phyloP scores from a whole-genome alignment of 2,113 vertebrate species.

The Nibea coibor region DNA sequence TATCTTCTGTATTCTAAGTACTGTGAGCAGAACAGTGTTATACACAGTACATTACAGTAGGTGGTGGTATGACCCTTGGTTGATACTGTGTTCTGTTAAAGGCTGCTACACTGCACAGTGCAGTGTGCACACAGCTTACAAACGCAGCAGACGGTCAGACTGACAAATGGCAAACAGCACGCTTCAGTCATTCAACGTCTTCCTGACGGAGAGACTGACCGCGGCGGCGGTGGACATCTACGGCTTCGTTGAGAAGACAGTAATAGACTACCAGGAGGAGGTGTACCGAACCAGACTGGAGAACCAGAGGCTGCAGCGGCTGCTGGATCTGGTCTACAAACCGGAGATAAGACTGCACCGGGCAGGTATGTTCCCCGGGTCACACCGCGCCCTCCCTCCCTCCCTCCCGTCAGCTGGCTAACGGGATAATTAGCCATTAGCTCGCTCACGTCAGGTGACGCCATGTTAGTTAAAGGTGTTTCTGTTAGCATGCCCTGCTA shows the following conservation, averaged over 20 bases:
- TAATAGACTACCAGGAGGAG: slow-evolving; percentile 63
- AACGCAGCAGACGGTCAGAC: background rate
- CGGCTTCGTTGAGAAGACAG: slow-evolving; percentile 56
- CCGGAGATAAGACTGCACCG: slow-evolving; percentile 59
- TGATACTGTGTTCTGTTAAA: too few species aligned
- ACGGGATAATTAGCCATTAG: too few species aligned
- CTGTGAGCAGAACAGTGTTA: background rate
- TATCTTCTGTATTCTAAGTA: too few species aligned
- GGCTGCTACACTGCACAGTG: background rate
- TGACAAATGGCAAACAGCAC: slow-evolving; percentile 42
- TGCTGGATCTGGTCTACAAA: slow-evolving; percentile 62
- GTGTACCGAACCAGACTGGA: slow-evolving; percentile 53
- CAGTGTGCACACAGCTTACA: background rate
- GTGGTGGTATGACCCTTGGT: background rate
- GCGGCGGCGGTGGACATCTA: slow-evolving; percentile 68
- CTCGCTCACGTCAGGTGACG: background rate
- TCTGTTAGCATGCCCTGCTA: background rate
- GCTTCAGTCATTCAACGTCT: slow-evolving; percentile 63
- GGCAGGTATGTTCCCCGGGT: slow-evolving; percentile 35
- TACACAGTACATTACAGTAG: slow-evolving; percentile 8
- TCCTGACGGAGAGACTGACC: slow-evolving; percentile 62
- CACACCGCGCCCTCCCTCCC: too few species aligned
- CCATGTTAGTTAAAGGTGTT: background rate
- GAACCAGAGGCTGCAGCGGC: slow-evolving; percentile 65
- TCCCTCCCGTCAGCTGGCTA: too few species aligned